These are phyloP conservation scores for Esperia sulphurella DNA, from an alignment of 2,888 invertebrate species.

Conservation along the genomic window DNA sequence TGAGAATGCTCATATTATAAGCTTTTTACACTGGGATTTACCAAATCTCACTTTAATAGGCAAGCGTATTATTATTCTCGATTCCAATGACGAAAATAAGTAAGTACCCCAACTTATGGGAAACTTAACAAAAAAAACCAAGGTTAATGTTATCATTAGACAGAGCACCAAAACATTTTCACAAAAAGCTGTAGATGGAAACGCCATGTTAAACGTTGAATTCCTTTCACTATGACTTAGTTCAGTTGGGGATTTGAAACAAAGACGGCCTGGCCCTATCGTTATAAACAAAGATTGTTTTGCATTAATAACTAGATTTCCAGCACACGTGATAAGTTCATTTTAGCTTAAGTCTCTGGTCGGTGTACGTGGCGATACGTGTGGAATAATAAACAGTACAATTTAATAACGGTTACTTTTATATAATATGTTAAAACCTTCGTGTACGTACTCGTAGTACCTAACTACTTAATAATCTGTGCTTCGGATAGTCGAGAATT, in stretches of 20 bases:
- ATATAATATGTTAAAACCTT: background rate
- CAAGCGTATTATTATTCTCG: background rate
- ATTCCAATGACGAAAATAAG: background rate
- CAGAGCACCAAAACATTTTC: conserved; percentile 31
- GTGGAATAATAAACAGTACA: conserved; percentile 14
- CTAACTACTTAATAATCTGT: background rate
- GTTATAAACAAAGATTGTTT: conserved; percentile 35
- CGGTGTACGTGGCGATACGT: conserved; percentile 22
- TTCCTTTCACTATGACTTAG: conserved; percentile 47
- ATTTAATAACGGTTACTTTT: conserved; percentile 12
- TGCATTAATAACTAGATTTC: conserved; percentile 39
- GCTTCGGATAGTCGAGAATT: background rate
- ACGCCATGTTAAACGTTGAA: conserved; percentile 28
- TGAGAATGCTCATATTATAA: too few relatives aligned
- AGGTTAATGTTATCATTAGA: conserved; percentile 46
- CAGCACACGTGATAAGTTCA: conserved; percentile 52
- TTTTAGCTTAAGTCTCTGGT: conserved; percentile 42
- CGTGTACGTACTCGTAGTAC: too few relatives aligned
- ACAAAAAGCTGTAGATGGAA: conserved; percentile 29
- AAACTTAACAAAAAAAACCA: conserved; percentile 36
- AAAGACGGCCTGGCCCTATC: conserved; percentile 30
- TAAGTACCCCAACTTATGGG: conserved; percentile 11
- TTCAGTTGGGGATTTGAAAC: conserved; percentile 29
- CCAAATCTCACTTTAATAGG: too few relatives aligned
- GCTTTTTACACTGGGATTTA: too few relatives aligned